Conservation (phyloP, 1,140 invertebrate genomes). For the Triops longicaudatus region DNA sequence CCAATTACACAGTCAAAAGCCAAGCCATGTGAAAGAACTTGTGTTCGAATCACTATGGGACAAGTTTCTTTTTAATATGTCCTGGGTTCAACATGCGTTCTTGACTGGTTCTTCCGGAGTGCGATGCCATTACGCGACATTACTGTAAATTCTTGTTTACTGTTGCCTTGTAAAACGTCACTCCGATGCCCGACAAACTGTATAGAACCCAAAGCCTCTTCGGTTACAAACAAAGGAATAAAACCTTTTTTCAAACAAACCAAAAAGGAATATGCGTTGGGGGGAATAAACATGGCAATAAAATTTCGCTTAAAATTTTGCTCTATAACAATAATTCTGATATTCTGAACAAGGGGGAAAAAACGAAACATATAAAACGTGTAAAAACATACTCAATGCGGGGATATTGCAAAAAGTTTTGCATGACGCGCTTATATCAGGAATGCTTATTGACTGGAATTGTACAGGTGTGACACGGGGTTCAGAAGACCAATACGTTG, state of each 20-base stretch:
- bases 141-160: background rate
- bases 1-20: background rate
- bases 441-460: slow-evolving; percentile 17
- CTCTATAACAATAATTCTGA: background rate
- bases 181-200: slow-evolving; percentile 22
- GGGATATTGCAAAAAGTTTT: background rate
- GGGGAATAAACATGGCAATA: background rate
- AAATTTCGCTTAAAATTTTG: background rate
- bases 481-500: slow-evolving; percentile 77
- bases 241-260: slow-evolving; percentile 20
- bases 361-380: background rate
- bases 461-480: slow-evolving; percentile 43
- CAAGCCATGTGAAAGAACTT: background rate
- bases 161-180: slow-evolving; percentile 6
- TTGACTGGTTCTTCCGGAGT: background rate
- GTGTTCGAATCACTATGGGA: background rate
- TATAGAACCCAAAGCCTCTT: slow-evolving; percentile 32
- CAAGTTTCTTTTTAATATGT: background rate
- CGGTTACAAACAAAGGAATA: slow-evolving; percentile 29
- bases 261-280: background rate
- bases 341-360: background rate
- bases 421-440: background rate
- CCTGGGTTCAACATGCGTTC: background rate
- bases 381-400: background rate
- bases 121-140: background rate